These are phyloP conservation scores for Ylistrum balloti DNA, from an alignment of 1,140 invertebrate species.

Conservation along the genomic window DNA sequence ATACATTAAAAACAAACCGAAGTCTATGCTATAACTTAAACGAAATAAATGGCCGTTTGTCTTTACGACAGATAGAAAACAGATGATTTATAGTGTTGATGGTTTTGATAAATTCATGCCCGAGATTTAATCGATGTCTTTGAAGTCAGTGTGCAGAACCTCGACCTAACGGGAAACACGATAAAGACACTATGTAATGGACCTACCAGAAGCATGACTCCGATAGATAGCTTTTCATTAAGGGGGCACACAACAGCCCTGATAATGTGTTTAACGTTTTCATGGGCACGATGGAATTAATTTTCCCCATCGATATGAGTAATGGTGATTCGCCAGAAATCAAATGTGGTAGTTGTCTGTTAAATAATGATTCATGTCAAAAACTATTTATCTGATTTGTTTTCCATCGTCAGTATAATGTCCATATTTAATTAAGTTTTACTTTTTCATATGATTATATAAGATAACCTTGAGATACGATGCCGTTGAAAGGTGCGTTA, in stretches of 20 bases:
- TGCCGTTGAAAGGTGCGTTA: neutral
- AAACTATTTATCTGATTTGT: neutral
- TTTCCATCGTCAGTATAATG: neutral
- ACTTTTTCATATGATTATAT: conserved; percentile 19
- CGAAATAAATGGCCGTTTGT: conserved; percentile 32
- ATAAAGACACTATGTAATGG: neutral
- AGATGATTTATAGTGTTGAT: conserved; percentile 3
- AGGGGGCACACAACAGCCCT: neutral
- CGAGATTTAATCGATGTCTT: conserved; percentile 26
- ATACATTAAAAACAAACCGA: neutral
- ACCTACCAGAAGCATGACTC: neutral
- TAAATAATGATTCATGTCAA: neutral
- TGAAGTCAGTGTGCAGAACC: conserved; percentile 31
- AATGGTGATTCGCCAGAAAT: neutral
- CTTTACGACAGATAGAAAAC: conserved; percentile 29
- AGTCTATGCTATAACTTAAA: neutral
- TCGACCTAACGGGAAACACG: neutral
- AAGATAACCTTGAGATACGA: neutral
- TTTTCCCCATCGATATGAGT: neutral
- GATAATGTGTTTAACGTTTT: conserved; percentile 1
- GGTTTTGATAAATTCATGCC: conserved; percentile 28
- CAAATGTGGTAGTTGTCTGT: conserved; percentile 24
- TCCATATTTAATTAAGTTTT: conserved; percentile 31
- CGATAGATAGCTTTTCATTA: neutral
- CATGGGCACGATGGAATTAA: neutral